A percentile compares a stretch with the other conserved stretches of the same genome.
These are phyloP conservation scores for Eubasilissa splendida DNA, from an alignment of 2,888 invertebrate species.

Conservation along the genomic window DNA sequence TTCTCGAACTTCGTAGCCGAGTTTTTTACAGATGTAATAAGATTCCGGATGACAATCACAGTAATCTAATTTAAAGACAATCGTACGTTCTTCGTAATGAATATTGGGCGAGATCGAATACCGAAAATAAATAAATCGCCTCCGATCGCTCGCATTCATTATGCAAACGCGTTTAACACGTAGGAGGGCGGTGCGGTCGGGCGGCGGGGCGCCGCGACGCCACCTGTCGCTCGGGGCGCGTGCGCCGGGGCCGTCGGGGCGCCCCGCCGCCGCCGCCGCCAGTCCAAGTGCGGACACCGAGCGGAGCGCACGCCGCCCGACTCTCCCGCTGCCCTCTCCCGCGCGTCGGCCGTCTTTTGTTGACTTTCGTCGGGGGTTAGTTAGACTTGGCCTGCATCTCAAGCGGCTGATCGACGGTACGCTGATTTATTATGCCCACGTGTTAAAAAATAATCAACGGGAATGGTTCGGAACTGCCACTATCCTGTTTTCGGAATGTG, in stretches of 20 bases:
- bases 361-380: conserved; percentile 39
- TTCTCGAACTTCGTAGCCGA: too few species aligned
- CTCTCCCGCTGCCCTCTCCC: not conserved
- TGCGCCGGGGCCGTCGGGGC: conserved; percentile 48
- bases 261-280: conserved; percentile 43
- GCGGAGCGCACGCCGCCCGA: conserved; percentile 66
- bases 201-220: conserved; percentile 42
- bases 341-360: conserved; percentile 41
- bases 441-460: conserved; percentile 2
- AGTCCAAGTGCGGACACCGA: conserved; percentile 71
- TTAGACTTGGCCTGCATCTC: conserved; percentile 9
- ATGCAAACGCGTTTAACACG: conserved; percentile 51
- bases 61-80: too few species aligned
- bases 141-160: conserved; percentile 44
- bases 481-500: conserved; percentile 23
- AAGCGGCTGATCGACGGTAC: conserved; percentile 15
- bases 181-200: conserved; percentile 15
- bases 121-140: conserved; percentile 41
- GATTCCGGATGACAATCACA: too few species aligned
- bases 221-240: conserved; percentile 58
- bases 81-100: too few species aligned
- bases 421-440: conserved; percentile 31
- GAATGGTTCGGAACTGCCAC: not conserved
- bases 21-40: too few species aligned
- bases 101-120: not conserved